These are phyloP conservation scores for Anthoscopus minutus DNA, from an alignment of 2,113 vertebrate species.

Conservation along the genomic window DNA sequence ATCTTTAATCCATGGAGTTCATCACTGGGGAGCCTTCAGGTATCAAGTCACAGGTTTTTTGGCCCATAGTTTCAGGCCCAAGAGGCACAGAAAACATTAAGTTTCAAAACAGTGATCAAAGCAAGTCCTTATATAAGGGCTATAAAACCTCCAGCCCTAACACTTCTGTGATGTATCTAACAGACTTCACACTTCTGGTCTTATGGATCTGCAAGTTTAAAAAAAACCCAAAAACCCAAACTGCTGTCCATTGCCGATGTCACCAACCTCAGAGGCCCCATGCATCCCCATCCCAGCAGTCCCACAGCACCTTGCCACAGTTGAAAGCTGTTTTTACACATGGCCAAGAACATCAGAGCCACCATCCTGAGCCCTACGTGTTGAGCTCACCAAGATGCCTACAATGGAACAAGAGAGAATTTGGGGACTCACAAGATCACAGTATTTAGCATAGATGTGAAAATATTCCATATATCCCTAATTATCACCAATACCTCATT, in stretches of 20 bases:
- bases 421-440: not conserved
- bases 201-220: not conserved
- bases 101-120: not conserved
- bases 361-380: not conserved
- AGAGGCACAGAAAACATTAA: not conserved
- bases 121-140: not conserved
- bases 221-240: not conserved
- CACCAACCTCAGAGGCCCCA: not conserved
- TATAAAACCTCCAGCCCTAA: not conserved
- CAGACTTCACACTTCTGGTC: not conserved
- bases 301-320: not conserved
- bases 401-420: rapidly evolving
- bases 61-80: not conserved
- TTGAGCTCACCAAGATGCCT: rapidly evolving
- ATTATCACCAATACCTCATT: not conserved
- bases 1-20: not conserved
- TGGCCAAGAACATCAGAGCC: not conserved
- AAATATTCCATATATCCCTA: not conserved
- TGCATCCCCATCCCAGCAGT: rapidly evolving
- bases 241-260: not conserved
- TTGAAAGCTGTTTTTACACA: not conserved
- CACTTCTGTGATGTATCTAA: not conserved
- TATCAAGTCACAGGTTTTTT: not conserved
- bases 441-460: not conserved
- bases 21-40: not conserved